Evolutionary conservation across 2,113 vertebrate species (phyloP).

Genomic region (Chrysemys picta): DNA sequence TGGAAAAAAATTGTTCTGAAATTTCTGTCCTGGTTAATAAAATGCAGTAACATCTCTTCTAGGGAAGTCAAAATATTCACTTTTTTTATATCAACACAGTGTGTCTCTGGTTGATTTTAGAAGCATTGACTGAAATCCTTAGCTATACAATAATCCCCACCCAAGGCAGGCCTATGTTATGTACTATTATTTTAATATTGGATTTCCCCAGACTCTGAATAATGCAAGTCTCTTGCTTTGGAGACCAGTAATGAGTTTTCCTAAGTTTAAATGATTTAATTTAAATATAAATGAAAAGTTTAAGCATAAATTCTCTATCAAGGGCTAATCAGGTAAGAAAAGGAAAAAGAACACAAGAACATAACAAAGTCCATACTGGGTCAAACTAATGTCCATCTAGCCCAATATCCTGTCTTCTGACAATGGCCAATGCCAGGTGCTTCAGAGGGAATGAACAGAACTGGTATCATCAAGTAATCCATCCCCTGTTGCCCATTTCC

Average conservation of each 20-base stretch:
- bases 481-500: background rate
- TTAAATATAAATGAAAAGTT: slow-evolving; percentile 53
- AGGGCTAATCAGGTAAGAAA: background rate
- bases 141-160: background rate
- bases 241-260: background rate
- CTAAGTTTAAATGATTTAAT: slow-evolving; percentile 44
- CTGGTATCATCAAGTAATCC: background rate
- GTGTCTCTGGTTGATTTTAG: background rate
- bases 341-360: background rate
- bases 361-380: background rate
- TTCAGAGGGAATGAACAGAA: background rate
- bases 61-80: background rate
- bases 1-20: slow-evolving; percentile 6
- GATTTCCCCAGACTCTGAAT: background rate
- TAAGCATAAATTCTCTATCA: background rate
- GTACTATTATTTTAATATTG: slow-evolving; percentile 9
- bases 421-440: background rate
- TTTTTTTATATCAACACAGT: background rate
- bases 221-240: background rate
- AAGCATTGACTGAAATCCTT: background rate
- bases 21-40: background rate
- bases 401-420: background rate
- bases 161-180: background rate
- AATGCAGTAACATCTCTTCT: background rate
- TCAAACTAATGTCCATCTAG: background rate